These are phyloP conservation scores for Anthophora plumipes DNA, from an alignment of 2,888 invertebrate species.

Conservation along the genomic window DNA sequence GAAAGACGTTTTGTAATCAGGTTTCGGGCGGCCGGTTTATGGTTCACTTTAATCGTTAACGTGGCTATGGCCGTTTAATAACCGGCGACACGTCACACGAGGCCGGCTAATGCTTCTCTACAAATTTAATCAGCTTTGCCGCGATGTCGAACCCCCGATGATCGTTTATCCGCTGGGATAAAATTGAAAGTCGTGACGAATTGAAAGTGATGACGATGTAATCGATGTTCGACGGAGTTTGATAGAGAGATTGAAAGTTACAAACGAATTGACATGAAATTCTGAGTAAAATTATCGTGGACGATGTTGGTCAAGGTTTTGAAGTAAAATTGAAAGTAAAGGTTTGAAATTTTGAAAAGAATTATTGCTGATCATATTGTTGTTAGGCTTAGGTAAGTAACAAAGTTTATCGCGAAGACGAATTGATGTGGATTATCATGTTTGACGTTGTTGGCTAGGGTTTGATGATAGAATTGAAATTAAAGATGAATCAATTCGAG, in stretches of 20 bases:
- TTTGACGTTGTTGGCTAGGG: too few relatives aligned
- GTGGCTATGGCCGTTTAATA: constrained; percentile 36
- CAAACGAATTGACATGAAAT: too few relatives aligned
- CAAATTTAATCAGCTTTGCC: constrained; percentile 39
- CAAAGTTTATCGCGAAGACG: too few relatives aligned
- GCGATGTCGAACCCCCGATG: constrained; percentile 2
- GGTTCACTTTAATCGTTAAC: constrained; percentile 38
- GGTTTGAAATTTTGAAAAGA: too few relatives aligned
- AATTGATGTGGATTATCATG: too few relatives aligned
- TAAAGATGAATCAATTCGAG: too few relatives aligned
- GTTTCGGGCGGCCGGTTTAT: constrained; percentile 36
- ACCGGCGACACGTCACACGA: constrained; percentile 22
- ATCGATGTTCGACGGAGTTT: neutral
- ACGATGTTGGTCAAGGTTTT: too few relatives aligned
- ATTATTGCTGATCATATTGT: too few relatives aligned
- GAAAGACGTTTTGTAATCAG: constrained; percentile 57
- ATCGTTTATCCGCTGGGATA: constrained; percentile 23
- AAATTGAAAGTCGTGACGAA: constrained; percentile 1
- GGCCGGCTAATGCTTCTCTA: constrained; percentile 21
- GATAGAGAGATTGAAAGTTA: neutral
- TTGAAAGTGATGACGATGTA: neutral
- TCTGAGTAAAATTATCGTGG: too few relatives aligned
- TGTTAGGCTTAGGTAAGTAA: too few relatives aligned
- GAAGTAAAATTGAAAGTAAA: too few relatives aligned
- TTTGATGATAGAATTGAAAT: too few relatives aligned